Evolutionary conservation across 2,113 vertebrate species (phyloP).

Genomic region (Thamnaconus septentrionalis): DNA sequence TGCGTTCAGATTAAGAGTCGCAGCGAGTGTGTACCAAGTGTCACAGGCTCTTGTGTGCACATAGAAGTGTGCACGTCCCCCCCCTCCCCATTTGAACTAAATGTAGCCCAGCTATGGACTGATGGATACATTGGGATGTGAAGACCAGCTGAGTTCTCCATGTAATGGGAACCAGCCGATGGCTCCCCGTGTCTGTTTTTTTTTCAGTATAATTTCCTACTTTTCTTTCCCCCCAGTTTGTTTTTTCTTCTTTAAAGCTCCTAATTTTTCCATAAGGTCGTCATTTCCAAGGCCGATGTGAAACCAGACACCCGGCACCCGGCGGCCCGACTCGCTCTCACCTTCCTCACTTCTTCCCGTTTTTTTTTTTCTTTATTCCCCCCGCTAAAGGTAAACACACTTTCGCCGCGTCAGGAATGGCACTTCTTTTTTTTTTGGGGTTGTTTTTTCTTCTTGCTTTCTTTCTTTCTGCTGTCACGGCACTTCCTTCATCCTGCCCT

Average conservation of each 20-base stretch:
- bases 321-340: conserved; percentile 52
- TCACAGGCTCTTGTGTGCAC: conserved; percentile 7
- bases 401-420: conserved; percentile 46
- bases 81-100: no score
- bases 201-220: conserved; percentile 57
- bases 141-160: conserved; percentile 36
- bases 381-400: conserved; percentile 64
- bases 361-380: conserved; percentile 34
- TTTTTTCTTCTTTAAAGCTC: conserved; percentile 36
- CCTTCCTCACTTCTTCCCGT: conserved; percentile 51
- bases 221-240: conserved; percentile 19
- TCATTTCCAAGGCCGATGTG: conserved; percentile 58
- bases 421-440: conserved; percentile 14
- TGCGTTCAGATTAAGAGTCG: conserved; percentile 39
- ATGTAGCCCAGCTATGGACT: no score
- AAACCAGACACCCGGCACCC: conserved; percentile 68
- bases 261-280: conserved; percentile 63
- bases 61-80: not conserved
- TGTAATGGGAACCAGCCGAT: conserved; percentile 63
- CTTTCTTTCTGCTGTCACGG: conserved; percentile 56
- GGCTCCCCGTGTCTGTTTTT: conserved; percentile 6
- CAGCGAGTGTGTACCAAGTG: conserved; percentile 48
- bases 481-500: conserved; percentile 51
- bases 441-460: no score
- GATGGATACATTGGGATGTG: not conserved